These are phyloP conservation scores for Oenanthe oenanthe DNA, from an alignment of 2,113 vertebrate genomes.

Conservation along the genomic window DNA sequence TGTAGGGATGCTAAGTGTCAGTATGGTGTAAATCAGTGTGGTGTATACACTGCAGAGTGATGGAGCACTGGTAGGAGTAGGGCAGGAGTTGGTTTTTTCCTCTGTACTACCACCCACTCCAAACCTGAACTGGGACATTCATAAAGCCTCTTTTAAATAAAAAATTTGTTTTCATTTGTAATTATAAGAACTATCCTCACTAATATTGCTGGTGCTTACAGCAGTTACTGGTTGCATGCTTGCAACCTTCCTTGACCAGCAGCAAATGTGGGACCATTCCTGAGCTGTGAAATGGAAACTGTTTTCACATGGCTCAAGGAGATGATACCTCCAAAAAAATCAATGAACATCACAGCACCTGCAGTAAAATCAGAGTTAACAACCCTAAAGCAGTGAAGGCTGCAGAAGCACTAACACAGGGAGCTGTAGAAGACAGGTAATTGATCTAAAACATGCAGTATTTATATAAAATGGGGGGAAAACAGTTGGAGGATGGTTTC, in stretches of 20 bases:
- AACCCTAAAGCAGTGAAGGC: neutral
- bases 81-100: neutral
- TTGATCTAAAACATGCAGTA: neutral
- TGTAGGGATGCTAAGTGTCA: neutral
- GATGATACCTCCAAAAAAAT: neutral
- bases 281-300: neutral
- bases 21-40: neutral
- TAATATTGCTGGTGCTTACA: neutral
- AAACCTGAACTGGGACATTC: neutral
- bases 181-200: neutral
- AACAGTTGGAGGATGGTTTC: neutral
- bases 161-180: neutral
- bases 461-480: neutral
- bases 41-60: rapidly evolving
- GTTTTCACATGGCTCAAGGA: neutral
- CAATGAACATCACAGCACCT: neutral
- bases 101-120: neutral
- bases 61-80: neutral
- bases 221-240: neutral
- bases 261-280: neutral
- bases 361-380: neutral
- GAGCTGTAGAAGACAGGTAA: neutral
- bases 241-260: neutral
- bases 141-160: neutral
- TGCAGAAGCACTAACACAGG: neutral